These are phyloP conservation scores for Ginglymostoma cirratum DNA, from an alignment of 2,113 vertebrate genomes.

Conservation along the genomic window DNA sequence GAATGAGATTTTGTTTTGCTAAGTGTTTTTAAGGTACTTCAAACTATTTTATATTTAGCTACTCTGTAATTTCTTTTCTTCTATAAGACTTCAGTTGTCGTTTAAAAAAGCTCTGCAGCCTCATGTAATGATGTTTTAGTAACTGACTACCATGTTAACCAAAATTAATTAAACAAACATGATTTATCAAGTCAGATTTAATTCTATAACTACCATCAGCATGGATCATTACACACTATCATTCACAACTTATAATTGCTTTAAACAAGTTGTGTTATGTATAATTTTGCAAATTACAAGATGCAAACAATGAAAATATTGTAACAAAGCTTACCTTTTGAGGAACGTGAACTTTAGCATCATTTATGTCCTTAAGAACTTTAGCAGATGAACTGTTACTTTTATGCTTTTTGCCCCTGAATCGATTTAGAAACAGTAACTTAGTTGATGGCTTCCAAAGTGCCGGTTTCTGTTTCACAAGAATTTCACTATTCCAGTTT, in stretches of 20 bases:
- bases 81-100: too few relatives aligned
- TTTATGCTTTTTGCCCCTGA: conserved; percentile 87
- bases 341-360: conserved; percentile 47
- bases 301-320: not conserved
- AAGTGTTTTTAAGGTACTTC: too few relatives aligned
- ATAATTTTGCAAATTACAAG: not conserved
- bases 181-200: too few relatives aligned
- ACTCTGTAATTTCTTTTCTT: too few relatives aligned
- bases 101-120: too few relatives aligned
- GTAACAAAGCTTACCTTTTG: conserved; percentile 67
- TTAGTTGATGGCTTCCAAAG: conserved; percentile 79
- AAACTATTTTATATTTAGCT: too few relatives aligned
- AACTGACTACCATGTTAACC: too few relatives aligned
- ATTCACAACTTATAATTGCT: not conserved
- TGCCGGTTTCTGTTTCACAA: conserved; percentile 78
- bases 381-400: conserved; percentile 61
- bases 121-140: too few relatives aligned
- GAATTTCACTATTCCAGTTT: conserved; percentile 83
- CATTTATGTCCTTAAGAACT: conserved; percentile 73
- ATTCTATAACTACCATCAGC: too few relatives aligned
- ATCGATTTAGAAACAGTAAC: conserved; percentile 84
- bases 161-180: too few relatives aligned
- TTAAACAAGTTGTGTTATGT: not conserved
- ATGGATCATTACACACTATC: too few relatives aligned
- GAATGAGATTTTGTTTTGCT: too few relatives aligned